Conservation (phyloP, 2,113 vertebrate species). For the Ranitomeya imitator region DNA sequence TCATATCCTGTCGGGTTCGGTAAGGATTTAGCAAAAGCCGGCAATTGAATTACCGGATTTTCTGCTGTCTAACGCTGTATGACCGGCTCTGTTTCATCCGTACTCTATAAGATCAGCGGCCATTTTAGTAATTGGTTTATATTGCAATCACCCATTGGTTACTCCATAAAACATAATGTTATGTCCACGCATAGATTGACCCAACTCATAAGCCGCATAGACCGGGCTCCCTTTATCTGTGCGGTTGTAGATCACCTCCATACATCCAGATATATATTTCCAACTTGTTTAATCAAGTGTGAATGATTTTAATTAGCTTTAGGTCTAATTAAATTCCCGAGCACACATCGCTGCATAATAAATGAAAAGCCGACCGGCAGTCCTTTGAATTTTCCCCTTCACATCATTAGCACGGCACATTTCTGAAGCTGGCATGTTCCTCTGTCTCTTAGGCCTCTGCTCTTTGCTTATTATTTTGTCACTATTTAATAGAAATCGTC, state of each 20-base stretch:
- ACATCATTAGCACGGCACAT: slow-evolving; percentile 38
- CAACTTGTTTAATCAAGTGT: slow-evolving; percentile 48
- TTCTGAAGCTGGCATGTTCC: background rate
- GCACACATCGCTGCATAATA: slow-evolving; percentile 47
- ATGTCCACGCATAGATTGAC: background rate
- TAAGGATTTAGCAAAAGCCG: too few relatives aligned
- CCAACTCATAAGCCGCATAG: background rate
- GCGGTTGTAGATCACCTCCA: slow-evolving; percentile 25
- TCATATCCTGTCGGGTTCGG: too few relatives aligned
- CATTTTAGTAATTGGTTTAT: background rate
- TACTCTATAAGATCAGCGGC: background rate
- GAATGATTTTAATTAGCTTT: slow-evolving; percentile 55
- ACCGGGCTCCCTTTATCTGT: background rate
- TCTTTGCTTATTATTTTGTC: slow-evolving; percentile 22
- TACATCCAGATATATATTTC: slow-evolving; percentile 37
- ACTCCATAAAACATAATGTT: background rate
- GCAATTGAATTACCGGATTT: too few relatives aligned
- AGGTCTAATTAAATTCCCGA: slow-evolving; percentile 44
- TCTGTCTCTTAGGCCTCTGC: background rate
- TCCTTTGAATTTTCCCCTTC: slow-evolving; percentile 23
- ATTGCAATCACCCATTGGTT: slow-evolving; percentile 33
- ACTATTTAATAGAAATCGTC: slow-evolving; percentile 12
- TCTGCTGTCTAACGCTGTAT: too few relatives aligned
- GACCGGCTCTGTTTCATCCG: background rate
- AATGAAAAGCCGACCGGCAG: slow-evolving; percentile 38